A percentile compares a stretch with the other conserved stretches of the same genome.
These are phyloP conservation scores for Drosophila sulfurigaster DNA, from an alignment of 1,140 invertebrate genomes.

Conservation along the genomic window DNA sequence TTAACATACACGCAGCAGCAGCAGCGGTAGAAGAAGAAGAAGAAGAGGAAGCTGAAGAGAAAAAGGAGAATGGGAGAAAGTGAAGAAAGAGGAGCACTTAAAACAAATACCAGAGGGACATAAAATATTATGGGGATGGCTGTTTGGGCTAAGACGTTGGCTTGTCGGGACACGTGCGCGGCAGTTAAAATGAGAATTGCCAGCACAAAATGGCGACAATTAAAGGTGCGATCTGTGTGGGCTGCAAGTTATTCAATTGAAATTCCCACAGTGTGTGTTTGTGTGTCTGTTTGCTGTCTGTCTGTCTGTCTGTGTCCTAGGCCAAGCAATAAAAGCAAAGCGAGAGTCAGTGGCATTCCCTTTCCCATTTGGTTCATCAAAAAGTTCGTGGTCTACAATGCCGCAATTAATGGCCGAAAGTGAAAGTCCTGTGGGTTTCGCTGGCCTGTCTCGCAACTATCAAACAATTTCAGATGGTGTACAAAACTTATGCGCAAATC, in stretches of 20 bases:
- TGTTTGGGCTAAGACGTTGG: background rate
- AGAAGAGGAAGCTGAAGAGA: background rate
- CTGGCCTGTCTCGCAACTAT: conserved; percentile 46
- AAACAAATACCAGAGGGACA: conserved; percentile 42
- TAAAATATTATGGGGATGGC: conserved; percentile 29
- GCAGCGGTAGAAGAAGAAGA: conserved; percentile 26
- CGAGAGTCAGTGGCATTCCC: background rate
- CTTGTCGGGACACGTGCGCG: conserved; percentile 43
- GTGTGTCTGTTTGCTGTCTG: background rate
- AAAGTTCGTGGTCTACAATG: conserved; percentile 33
- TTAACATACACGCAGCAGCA: conserved; percentile 55
- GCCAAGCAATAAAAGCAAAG: conserved; percentile 15
- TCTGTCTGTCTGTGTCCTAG: conserved; percentile 6
- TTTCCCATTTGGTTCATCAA: background rate
- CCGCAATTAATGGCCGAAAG: conserved; percentile 47
- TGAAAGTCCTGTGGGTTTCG: conserved; percentile 58
- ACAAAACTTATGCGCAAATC: conserved; percentile 63
- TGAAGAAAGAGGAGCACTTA: conserved; percentile 17
- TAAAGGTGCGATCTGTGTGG: conserved; percentile 62
- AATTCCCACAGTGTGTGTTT: conserved; percentile 14
- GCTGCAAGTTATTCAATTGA: conserved; percentile 28
- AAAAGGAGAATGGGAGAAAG: background rate
- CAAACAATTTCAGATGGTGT: conserved; percentile 43
- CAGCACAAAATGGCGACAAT: conserved; percentile 53
- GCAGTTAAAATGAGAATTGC: conserved; percentile 42